Evolutionary conservation across 2,113 vertebrate species (phyloP), one percentile per base, ranked within the genome.

Genomic region (Tupaia tana): DNA sequence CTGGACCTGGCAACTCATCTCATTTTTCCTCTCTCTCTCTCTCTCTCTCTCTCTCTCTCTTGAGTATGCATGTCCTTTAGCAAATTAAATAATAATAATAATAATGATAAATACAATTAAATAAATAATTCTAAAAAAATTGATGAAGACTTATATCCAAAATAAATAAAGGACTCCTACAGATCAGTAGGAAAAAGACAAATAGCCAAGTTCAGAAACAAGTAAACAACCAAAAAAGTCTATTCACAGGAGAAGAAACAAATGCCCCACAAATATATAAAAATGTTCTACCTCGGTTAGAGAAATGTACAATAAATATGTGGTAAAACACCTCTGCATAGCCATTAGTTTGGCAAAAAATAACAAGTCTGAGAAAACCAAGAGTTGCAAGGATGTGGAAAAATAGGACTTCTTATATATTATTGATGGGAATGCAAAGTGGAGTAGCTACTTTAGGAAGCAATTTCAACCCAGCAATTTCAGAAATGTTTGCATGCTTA

Each of bases 131-230:
- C 43, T 43, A 4, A 4, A 43, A 94, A 79, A 86, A 90, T 25
- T 43, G 88, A 29, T 22, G 24, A 91, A 95, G 79, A 91, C 43
- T 43, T 43, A 52, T 95, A 43, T 73, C 81, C 25, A 82, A 64
- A 92, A 81, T 78, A 71, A n/a, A 31, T 79, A 71, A 93, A 87
- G 61, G 67, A 78, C 29, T 88, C 11, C 59, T 80, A 54, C 25
- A 64, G 77, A 70, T 77, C 70, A 86, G 56, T 79, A 91, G 71
- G 79, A 83, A 94, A 93, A 94, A 93, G 56, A 71, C 64, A 94
- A 87, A 95, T 61, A 94, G 24, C 70, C 29, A 77, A 89, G 31
- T 79, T 90, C 56, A 29, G 56, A 83, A 95, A 84, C 89, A 34
- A 91, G 13, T 82, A 86, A 93, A 91, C 54, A 93, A 56, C 5